phyloP scores from a whole-genome alignment of 2,113 vertebrate species.

The Thomomys bottae region DNA sequence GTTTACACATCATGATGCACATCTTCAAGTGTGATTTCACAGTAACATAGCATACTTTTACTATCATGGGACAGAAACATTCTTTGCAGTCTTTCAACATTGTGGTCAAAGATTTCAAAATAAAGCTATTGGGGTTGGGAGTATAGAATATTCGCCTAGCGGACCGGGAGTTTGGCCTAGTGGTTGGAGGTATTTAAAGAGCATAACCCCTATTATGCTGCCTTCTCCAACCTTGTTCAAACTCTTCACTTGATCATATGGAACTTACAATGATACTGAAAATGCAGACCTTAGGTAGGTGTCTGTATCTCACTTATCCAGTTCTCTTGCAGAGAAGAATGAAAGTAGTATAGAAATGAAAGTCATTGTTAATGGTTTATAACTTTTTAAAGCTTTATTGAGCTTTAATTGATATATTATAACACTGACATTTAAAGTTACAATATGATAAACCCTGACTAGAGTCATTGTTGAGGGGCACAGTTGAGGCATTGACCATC shows the following conservation, averaged over 20 bases:
- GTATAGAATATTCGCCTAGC: neutral
- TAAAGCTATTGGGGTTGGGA: neutral
- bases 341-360: neutral
- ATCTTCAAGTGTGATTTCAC: constrained; percentile 37
- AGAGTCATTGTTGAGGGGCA: neutral
- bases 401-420: constrained; percentile 1
- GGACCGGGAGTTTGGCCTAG: too few relatives aligned
- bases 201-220: neutral
- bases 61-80: neutral
- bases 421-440: neutral
- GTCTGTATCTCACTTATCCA: neutral
- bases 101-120: constrained; percentile 10
- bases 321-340: constrained; percentile 34
- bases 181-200: neutral
- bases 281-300: neutral
- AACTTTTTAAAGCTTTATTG: neutral
- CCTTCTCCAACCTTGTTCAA: neutral
- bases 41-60: constrained; percentile 4
- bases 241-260: neutral
- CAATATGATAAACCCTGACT: neutral
- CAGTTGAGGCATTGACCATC: neutral
- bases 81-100: constrained; percentile 23
- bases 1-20: neutral
- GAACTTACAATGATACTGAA: neutral
- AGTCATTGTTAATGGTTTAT: constrained; percentile 8